phyloP scores from a whole-genome alignment of 2,888 invertebrate genomes.

The Pristionchus japonicus region DNA sequence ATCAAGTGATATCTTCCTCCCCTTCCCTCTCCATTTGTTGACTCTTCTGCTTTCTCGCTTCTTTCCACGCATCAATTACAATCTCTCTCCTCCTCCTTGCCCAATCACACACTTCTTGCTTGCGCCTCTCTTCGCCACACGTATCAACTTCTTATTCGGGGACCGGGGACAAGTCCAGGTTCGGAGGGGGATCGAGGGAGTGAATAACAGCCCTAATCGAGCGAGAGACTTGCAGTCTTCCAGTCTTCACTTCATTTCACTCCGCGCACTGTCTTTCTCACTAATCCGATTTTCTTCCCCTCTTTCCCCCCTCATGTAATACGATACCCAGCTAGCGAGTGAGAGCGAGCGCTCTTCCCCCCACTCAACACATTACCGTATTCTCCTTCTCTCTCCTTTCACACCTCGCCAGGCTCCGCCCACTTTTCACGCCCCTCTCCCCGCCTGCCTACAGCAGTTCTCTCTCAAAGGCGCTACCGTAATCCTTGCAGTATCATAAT shows the following conservation, averaged over 20 bases:
- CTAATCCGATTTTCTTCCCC: conserved; percentile 6
- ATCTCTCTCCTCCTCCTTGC: conserved; percentile 35
- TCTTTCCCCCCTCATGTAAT: not conserved
- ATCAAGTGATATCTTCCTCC: conserved; percentile 44
- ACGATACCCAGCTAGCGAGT: conserved; percentile 15
- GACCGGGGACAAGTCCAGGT: not conserved
- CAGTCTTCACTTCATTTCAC: conserved; percentile 1
- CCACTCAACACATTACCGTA: conserved; percentile 35
- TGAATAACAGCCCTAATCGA: not conserved
- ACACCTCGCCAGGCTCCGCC: conserved; percentile 44
- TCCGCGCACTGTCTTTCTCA: not conserved
- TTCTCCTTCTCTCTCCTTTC: conserved; percentile 22
- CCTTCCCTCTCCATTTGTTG: not conserved
- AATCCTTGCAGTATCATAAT: conserved; percentile 20
- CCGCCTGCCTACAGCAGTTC: not conserved
- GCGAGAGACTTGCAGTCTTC: not conserved
- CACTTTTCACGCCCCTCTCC: conserved; percentile 29
- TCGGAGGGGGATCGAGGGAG: not conserved
- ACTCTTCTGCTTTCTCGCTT: conserved; percentile 38
- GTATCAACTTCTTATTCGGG: conserved; percentile 19
- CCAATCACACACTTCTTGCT: conserved; percentile 31
- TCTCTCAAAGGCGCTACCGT: not conserved
- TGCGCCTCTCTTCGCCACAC: not conserved
- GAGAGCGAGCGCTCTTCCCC: conserved; percentile 4
- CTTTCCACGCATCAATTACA: conserved; percentile 29